Evolutionary conservation across 2,113 vertebrate species (phyloP).

Genomic region (Elaphurus davidianus): DNA sequence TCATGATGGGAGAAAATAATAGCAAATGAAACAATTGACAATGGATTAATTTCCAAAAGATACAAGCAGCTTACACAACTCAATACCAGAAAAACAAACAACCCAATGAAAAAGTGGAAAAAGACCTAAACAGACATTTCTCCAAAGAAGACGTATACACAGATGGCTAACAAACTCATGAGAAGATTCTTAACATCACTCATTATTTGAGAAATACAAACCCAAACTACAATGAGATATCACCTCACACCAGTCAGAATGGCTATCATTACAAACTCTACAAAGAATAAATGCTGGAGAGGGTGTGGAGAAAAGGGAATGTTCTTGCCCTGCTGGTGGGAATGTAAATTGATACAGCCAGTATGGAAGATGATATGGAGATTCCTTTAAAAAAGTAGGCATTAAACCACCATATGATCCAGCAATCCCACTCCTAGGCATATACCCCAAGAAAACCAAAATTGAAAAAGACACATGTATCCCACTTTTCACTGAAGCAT

Average conservation of each 20-base stretch:
- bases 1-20: background rate
- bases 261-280: background rate
- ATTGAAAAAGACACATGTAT: background rate
- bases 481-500: background rate
- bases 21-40: background rate
- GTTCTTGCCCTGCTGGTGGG: background rate
- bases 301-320: background rate
- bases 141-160: background rate
- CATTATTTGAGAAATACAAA: background rate
- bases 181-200: background rate
- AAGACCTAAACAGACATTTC: background rate
- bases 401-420: background rate
- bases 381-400: background rate
- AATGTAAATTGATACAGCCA: background rate
- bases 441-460: background rate
- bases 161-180: background rate
- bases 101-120: background rate
- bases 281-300: background rate
- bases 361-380: background rate
- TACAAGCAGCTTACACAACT: background rate
- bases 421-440: background rate
- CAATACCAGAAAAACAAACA: background rate
- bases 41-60: background rate
- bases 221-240: background rate
- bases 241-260: background rate